Evolutionary conservation across 2,888 invertebrate genomes (phyloP).

Genomic region (Acheta domesticus): DNA sequence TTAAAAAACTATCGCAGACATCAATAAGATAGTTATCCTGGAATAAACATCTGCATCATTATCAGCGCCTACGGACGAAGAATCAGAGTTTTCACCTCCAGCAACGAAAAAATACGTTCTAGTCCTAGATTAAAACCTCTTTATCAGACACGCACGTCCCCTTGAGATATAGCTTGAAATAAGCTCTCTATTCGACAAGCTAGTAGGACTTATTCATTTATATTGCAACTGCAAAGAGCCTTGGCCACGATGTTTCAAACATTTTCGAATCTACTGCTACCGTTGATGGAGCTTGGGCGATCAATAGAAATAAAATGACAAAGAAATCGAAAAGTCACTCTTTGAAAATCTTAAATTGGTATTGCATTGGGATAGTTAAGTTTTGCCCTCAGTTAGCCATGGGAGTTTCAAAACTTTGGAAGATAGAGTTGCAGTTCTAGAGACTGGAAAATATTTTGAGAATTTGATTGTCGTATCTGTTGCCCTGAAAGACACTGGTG

Average conservation of each 20-base stretch:
- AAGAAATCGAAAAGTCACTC: neutral
- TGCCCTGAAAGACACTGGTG: neutral
- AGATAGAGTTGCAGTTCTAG: conserved; percentile 12
- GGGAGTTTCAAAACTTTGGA: neutral
- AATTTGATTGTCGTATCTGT: neutral
- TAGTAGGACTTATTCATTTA: neutral
- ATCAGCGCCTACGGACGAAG: neutral
- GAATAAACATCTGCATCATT: neutral
- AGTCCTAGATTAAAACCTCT: conserved; percentile 11
- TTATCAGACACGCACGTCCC: neutral
- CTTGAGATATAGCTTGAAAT: neutral
- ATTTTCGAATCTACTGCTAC: neutral
- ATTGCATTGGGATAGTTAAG: neutral
- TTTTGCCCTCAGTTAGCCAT: neutral
- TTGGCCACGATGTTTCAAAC: neutral
- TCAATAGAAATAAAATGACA: conserved; percentile 12
- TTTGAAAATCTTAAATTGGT: neutral
- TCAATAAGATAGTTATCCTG: neutral
- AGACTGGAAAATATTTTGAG: neutral
- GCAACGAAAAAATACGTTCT: conserved; percentile 1
- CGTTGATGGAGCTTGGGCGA: neutral
- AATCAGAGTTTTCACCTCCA: neutral
- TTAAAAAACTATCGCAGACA: neutral
- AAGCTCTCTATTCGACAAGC: neutral
- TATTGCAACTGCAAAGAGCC: neutral